Conservation (phyloP, 2,888 invertebrate species). For the Mycalesis mineus region DNA sequence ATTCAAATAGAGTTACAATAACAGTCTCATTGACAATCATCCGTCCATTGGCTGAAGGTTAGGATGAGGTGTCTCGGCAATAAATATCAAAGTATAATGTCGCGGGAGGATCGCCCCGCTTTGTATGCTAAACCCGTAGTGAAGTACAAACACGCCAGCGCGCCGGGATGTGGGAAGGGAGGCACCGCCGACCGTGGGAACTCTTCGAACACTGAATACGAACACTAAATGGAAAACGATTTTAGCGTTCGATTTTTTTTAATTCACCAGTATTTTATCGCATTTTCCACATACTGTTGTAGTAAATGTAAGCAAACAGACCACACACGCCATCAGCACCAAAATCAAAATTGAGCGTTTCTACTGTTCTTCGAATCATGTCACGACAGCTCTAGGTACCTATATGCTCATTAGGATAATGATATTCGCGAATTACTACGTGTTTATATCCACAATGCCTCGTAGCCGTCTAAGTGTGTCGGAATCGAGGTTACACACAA, state of each 20-base stretch:
- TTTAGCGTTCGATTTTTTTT: conserved; percentile 14
- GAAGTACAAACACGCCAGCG: conserved; percentile 57
- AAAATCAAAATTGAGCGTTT: neutral
- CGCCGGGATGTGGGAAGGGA: conserved; percentile 42
- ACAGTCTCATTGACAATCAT: conserved; percentile 23
- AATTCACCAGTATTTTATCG: neutral
- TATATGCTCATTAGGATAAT: conserved; percentile 71
- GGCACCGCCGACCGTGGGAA: conserved; percentile 69
- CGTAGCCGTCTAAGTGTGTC: conserved; percentile 58
- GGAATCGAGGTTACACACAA: conserved; percentile 76
- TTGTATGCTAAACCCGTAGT: conserved; percentile 73
- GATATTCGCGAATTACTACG: conserved; percentile 74
- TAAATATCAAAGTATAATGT: conserved; percentile 74
- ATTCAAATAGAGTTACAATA: neutral
- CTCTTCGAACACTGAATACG: conserved; percentile 39
- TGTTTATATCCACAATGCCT: conserved; percentile 71
- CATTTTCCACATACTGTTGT: neutral
- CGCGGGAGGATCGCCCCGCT: conserved; percentile 64
- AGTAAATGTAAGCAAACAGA: neutral
- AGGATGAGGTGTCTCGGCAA: conserved; percentile 64
- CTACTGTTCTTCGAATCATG: conserved; percentile 45
- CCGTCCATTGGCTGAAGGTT: conserved; percentile 31
- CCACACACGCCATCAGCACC: neutral
- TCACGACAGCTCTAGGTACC: conserved; percentile 43
- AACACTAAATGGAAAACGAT: conserved; percentile 23